Evolutionary conservation across 2,113 vertebrate species (phyloP).

Genomic region (Ageneiosus marmoratus): DNA sequence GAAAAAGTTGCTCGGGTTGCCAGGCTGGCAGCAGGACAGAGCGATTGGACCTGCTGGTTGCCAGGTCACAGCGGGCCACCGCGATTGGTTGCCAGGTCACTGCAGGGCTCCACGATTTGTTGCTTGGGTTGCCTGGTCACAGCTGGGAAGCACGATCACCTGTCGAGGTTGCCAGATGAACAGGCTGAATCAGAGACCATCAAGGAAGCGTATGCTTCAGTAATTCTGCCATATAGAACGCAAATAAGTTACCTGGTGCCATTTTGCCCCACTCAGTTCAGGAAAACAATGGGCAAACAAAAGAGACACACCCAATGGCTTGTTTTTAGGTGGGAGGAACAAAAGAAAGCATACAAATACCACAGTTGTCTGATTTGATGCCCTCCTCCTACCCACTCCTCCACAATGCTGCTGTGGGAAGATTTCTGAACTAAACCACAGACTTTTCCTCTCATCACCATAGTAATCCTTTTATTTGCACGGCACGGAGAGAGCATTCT

Average conservation of each 20-base stretch:
- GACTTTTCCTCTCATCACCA: conserved; percentile 46
- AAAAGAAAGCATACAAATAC: conserved; percentile 22
- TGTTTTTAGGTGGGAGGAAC: conserved; percentile 6
- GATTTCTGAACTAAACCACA: conserved; percentile 35
- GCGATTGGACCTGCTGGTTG: conserved; percentile 51
- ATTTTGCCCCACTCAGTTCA: not conserved
- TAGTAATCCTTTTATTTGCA: conserved; percentile 52
- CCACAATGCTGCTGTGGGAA: conserved; percentile 29
- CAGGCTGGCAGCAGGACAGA: conserved; percentile 42
- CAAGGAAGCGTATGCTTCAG: conserved; percentile 1
- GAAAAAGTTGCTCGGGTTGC: conserved; percentile 53
- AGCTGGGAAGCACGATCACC: conserved; percentile 43
- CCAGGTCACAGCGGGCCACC: conserved; percentile 45
- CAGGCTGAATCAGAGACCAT: conserved; percentile 18
- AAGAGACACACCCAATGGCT: conserved; percentile 5
- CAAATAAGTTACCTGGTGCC: not conserved
- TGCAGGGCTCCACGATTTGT: conserved; percentile 54
- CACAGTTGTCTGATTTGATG: conserved; percentile 26
- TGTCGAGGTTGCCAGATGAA: conserved; percentile 28
- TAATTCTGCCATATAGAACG: not conserved
- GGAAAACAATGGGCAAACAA: not conserved
- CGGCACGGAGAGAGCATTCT: conserved; percentile 35
- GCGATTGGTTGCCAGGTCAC: conserved; percentile 57
- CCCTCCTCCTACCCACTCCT: conserved; percentile 14
- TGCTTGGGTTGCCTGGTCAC: conserved; percentile 57